Evolutionary conservation across 2,888 invertebrate genomes (phyloP).

Genomic region (Ophioninae sp.): DNA sequence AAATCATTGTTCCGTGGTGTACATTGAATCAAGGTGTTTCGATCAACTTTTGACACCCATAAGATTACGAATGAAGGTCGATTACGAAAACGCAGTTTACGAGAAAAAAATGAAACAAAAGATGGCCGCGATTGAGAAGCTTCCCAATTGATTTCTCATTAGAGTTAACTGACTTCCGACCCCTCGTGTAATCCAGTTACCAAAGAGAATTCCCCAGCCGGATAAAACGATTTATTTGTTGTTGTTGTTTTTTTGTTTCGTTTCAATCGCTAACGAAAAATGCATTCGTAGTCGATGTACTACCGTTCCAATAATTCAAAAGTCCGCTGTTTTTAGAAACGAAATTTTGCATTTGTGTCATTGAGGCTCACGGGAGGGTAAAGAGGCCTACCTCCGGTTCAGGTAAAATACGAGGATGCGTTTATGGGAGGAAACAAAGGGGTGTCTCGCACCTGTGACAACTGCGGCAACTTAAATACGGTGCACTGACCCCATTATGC

Average conservation of each 20-base stretch:
- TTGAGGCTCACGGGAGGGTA: neutral
- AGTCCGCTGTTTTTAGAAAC: neutral
- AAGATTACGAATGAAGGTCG: too few relatives aligned
- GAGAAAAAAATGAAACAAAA: neutral
- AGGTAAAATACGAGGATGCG: constrained; percentile 10
- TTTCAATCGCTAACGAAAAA: neutral
- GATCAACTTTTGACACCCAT: neutral
- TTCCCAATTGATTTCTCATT: too few relatives aligned
- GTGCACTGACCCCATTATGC: constrained; percentile 56
- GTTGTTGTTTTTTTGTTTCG: neutral
- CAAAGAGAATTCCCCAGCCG: neutral
- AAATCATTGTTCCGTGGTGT: neutral
- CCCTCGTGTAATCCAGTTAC: too few relatives aligned
- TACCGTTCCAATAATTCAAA: neutral
- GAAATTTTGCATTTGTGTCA: neutral
- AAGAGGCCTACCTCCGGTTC: neutral
- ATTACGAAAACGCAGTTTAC: neutral
- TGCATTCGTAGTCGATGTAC: neutral
- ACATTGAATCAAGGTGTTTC: constrained; percentile 1
- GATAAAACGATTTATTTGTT: neutral
- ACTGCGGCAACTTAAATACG: constrained; percentile 36
- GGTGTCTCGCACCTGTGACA: constrained; percentile 44
- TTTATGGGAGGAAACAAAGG: constrained; percentile 29
- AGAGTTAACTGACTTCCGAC: too few relatives aligned
- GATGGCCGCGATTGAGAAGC: neutral